Conservation (phyloP, 2,113 vertebrate genomes). For the Aviceda subcristata region DNA sequence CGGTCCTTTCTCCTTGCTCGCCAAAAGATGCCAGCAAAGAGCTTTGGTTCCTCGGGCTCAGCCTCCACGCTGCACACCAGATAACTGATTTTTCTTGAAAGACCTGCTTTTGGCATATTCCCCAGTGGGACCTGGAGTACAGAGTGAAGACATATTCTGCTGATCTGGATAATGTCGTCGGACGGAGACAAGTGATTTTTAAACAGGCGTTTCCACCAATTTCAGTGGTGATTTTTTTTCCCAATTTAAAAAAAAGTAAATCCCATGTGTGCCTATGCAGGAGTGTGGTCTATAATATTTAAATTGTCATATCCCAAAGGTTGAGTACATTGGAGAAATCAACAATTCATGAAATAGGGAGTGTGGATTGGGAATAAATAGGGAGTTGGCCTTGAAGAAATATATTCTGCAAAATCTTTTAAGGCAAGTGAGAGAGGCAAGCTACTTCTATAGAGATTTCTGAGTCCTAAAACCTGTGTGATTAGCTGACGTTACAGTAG, state of each 20-base stretch:
- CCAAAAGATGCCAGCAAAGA: slow-evolving; percentile 66
- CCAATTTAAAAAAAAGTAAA: background rate
- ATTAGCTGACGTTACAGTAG: background rate
- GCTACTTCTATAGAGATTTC: background rate
- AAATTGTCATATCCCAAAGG: background rate
- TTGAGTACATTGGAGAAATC: background rate
- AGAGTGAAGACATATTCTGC: background rate
- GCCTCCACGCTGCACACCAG: background rate
- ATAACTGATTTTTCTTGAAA: background rate
- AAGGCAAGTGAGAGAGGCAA: background rate
- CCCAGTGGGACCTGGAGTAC: background rate
- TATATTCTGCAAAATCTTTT: background rate
- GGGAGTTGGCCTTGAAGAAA: background rate
- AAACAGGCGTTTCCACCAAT: background rate
- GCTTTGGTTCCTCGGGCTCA: background rate
- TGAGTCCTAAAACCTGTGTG: background rate
- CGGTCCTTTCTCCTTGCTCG: slow-evolving; percentile 12
- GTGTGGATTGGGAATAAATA: background rate
- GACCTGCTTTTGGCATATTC: slow-evolving; percentile 3
- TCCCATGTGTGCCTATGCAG: background rate
- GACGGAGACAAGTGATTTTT: background rate
- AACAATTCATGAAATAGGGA: background rate
- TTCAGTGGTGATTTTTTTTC: background rate
- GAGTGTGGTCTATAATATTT: background rate
- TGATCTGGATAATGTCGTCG: background rate